These are phyloP conservation scores for Ganaspis brasiliensis DNA, from an alignment of 2,888 invertebrate species.

Conservation along the genomic window DNA sequence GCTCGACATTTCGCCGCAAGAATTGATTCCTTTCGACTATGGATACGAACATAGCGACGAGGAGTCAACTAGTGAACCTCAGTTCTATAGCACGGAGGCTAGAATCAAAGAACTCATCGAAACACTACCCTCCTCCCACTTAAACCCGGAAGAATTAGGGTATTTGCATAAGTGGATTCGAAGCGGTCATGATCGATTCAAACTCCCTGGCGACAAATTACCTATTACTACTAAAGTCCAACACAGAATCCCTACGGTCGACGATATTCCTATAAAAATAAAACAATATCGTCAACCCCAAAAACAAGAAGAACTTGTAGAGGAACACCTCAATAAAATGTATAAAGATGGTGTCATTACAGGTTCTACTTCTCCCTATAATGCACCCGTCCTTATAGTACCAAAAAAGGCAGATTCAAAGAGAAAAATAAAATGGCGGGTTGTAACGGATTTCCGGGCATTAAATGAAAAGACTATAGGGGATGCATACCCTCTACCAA, in stretches of 20 bases:
- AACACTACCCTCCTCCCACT: neutral
- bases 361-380: too few species aligned
- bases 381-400: too few species aligned
- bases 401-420: too few species aligned
- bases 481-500: too few species aligned
- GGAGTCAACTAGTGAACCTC: neutral
- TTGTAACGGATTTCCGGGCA: too few species aligned
- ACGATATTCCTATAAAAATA: neutral
- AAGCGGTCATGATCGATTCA: neutral
- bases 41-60: too few species aligned
- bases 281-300: neutral
- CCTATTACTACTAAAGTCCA: neutral
- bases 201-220: neutral
- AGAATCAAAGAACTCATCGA: neutral
- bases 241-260: neutral
- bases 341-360: too few species aligned
- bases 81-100: too few species aligned
- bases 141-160: neutral
- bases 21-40: neutral
- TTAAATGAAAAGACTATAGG: too few species aligned
- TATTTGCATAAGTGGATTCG: neutral
- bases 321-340: too few species aligned
- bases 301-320: too few species aligned
- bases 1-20: neutral
- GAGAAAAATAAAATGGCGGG: too few species aligned